A percentile compares a stretch with the other conserved stretches of the same genome.
These are phyloP conservation scores for Gobiocypris rarus DNA, from an alignment of 2,113 vertebrate genomes.

Conservation along the genomic window DNA sequence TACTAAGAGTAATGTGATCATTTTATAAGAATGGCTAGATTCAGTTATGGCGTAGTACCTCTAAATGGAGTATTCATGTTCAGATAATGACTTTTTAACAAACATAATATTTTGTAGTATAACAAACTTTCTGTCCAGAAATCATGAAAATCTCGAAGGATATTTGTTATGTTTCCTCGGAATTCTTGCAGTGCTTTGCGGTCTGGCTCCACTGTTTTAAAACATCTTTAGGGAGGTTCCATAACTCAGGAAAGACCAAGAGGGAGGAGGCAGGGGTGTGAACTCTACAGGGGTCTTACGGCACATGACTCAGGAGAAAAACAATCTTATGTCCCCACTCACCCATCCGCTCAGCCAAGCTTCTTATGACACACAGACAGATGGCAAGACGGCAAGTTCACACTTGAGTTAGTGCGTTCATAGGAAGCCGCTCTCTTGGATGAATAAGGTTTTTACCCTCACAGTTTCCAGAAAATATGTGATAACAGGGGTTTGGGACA, in stretches of 20 bases:
- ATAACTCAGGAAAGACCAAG: conserved; percentile 52
- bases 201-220: conserved; percentile 2
- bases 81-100: not conserved
- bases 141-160: not conserved
- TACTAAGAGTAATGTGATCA: no score
- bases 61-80: not conserved
- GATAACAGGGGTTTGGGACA: conserved; percentile 51
- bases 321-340: conserved; percentile 48
- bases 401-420: not conserved
- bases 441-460: conserved; percentile 64
- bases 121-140: not conserved
- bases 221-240: not conserved
- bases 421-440: conserved; percentile 48
- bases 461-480: conserved; percentile 42
- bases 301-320: conserved; percentile 62
- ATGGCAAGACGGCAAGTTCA: conserved; percentile 49
- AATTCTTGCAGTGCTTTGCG: not conserved
- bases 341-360: conserved; percentile 56
- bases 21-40: not conserved
- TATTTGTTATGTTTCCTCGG: not conserved
- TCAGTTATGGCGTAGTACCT: not conserved
- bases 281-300: conserved; percentile 20
- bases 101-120: not conserved
- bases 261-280: conserved; percentile 14
- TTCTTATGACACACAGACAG: conserved; percentile 60